Conservation (phyloP, 1,140 invertebrate species). For the Babylonia areolata region DNA sequence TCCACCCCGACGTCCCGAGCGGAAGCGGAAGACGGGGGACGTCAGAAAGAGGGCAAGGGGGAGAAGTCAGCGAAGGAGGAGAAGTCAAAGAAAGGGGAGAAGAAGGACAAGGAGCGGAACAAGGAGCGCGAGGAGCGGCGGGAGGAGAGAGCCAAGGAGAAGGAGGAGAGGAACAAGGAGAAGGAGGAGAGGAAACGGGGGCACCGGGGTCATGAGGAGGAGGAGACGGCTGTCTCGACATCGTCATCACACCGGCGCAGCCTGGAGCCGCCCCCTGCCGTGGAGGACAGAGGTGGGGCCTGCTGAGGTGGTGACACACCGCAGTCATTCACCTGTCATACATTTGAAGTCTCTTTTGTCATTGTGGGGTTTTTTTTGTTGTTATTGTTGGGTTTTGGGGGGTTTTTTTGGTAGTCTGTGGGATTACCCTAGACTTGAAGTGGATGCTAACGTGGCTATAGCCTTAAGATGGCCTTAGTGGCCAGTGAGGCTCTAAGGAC, state of each 20-base stretch:
- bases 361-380: too few relatives aligned
- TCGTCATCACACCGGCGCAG: constrained; percentile 58
- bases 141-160: constrained; percentile 26
- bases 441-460: too few relatives aligned
- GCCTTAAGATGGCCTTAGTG: too few relatives aligned
- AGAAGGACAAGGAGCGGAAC: constrained; percentile 52
- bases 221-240: constrained; percentile 36
- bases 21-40: constrained; percentile 39
- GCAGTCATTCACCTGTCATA: too few relatives aligned
- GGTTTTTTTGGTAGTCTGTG: too few relatives aligned
- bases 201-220: constrained; percentile 40
- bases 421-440: too few relatives aligned
- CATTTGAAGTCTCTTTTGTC: too few relatives aligned
- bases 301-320: background rate
- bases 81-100: constrained; percentile 49
- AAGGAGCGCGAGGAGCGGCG: constrained; percentile 37
- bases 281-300: constrained; percentile 68
- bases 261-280: constrained; percentile 61
- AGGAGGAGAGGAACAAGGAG: constrained; percentile 22
- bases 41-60: constrained; percentile 41
- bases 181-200: constrained; percentile 42
- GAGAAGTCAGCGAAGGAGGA: constrained; percentile 43
- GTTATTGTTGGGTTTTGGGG: too few relatives aligned
- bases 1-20: constrained; percentile 17
- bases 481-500: too few relatives aligned